Base-by-base conservation (phyloP, 2,113 vertebrate genomes). In the crab-eating macaque (Macaca fascicularis) region DNA sequence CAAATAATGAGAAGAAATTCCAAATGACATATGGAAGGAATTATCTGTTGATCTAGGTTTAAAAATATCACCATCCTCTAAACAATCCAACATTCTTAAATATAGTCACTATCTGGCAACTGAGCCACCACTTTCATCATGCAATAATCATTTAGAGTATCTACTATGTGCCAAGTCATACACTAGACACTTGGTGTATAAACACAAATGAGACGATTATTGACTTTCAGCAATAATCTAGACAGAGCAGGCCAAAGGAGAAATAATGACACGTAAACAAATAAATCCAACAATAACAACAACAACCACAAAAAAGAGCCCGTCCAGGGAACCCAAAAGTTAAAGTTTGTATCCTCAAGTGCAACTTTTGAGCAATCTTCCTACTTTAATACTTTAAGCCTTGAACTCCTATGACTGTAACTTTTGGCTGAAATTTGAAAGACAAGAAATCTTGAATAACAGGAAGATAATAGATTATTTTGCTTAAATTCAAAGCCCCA, bases 1-100 rank as follows among this genome's bases (percentile, higher is more conserved):
- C 45, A 93, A 27, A 61, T 59, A 81, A 89, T n/a, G 82, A 50
- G n/a, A 75, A 79, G 64, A 94, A 89, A 93, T 75, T 43, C 74
- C 78, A 59, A 67, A 86, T 86, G 52, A 50, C 83, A 93, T 74
- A 85, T 92, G 92, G 90, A 96, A 96, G 13, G 30, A 98, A 30
- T 93, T 96, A 96, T 79, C 59, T 96, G 32, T 70, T 98, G 67
- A 69, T 74, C 40, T 40, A 79, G 19, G 35, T 69, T 96, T 74
- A 90, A 95, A 64, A 95, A 98, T 92, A 83, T 59, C 70, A 61
- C 59, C 32, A 70, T 55, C 25, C 70, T 89, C 91, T 72, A 50
- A 94, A 72, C 61, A 57, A 38, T 32, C n/a, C 82, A 89, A 57
- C 38, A 67, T 96, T 86, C 92, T 81, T 91, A 93, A 93, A 61